These are phyloP conservation scores for Anoplopoma fimbria DNA, from an alignment of 2,113 vertebrate genomes.

Conservation along the genomic window DNA sequence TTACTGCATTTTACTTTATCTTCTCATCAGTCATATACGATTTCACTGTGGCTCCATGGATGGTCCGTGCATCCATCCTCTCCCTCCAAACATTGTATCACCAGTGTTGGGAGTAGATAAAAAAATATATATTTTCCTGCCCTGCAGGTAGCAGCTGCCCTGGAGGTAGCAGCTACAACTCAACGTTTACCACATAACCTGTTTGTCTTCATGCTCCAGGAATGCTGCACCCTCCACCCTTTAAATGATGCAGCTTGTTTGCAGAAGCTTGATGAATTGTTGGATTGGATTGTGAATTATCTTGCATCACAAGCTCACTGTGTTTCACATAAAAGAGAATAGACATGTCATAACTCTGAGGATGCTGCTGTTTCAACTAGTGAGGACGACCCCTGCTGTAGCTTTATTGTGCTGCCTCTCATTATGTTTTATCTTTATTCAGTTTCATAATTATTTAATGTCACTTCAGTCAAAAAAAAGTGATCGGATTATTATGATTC, in stretches of 20 bases:
- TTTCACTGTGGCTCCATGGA: background rate
- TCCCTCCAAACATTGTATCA: background rate
- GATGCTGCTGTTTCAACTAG: background rate
- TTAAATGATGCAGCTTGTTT: background rate
- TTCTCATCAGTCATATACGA: background rate
- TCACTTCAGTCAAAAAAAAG: background rate
- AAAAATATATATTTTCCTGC: background rate
- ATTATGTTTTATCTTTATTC: background rate
- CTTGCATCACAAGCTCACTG: background rate
- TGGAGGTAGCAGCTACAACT: background rate
- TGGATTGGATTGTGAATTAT: background rate
- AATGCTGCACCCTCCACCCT: background rate
- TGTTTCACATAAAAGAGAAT: conserved; percentile 16
- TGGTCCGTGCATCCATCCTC: background rate
- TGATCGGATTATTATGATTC: background rate
- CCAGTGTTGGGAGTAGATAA: background rate
- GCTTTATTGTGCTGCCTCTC: background rate
- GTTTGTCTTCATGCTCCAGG: conserved; percentile 38
- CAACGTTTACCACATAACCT: too few species aligned
- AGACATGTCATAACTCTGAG: background rate
- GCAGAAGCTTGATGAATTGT: background rate
- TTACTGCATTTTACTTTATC: background rate
- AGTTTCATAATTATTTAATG: background rate
- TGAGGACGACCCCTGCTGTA: background rate
- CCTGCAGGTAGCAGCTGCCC: background rate